These are phyloP conservation scores for Odontothrips loti DNA, from an alignment of 2,888 invertebrate species.

Conservation along the genomic window DNA sequence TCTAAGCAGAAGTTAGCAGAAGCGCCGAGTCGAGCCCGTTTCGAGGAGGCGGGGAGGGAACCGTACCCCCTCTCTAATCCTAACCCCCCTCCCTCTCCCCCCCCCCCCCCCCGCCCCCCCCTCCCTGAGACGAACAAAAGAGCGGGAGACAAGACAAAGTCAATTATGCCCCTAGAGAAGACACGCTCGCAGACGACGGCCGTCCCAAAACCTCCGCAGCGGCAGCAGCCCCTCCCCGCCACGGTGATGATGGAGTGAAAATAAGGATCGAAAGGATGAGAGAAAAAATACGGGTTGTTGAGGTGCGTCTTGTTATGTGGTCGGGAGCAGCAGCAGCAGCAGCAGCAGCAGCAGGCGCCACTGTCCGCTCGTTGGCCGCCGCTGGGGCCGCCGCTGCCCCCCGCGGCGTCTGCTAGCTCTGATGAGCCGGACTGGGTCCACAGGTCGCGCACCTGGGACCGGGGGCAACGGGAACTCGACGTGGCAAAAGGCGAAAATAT, in stretches of 20 bases:
- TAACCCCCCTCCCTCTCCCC: not conserved
- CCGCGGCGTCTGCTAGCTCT: too few species aligned
- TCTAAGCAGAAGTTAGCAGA: conserved; percentile 26
- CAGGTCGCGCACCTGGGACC: too few species aligned
- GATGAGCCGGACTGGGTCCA: too few species aligned
- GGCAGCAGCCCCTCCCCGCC: not conserved
- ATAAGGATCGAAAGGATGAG: not conserved
- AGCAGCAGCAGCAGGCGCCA: too few species aligned
- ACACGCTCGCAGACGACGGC: too few species aligned
- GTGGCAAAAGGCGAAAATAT: too few species aligned
- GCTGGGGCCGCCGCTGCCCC: too few species aligned
- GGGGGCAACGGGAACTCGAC: too few species aligned
- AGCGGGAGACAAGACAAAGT: conserved; percentile 19
- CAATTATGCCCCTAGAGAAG: not conserved
- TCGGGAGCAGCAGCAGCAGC: too few species aligned
- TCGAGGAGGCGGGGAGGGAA: not conserved
- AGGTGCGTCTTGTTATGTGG: not conserved
- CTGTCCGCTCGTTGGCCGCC: too few species aligned
- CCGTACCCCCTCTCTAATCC: not conserved
- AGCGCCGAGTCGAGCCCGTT: conserved; percentile 6
- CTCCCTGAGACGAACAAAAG: conserved; percentile 14
- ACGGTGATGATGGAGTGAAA: not conserved
- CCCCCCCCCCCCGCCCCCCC: not conserved
- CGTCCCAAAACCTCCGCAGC: too few species aligned
- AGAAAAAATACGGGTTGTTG: not conserved